Evolutionary conservation across 1,140 invertebrate genomes (phyloP), one percentile per base, ranked within the genome.

Genomic region (Chironomus tepperi): DNA sequence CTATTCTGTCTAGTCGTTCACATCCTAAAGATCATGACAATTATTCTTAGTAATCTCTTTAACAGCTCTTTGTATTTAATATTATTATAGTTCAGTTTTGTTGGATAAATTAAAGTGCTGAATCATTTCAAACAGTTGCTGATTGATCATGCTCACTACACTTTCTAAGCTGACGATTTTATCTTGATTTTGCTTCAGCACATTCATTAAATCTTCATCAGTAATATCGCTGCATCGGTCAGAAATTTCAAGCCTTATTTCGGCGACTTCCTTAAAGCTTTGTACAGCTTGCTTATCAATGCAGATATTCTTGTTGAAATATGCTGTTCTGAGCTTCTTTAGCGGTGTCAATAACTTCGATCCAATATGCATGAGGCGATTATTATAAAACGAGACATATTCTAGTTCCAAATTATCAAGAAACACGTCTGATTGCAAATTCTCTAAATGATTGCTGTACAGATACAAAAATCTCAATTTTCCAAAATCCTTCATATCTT

Each of bases 221-320:
- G 65, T 70, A 10, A 70, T 70, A 16, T 70, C 65, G 12, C 65
- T 70, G 18, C 65, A 70, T 9, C 65, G 65, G 19, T 70, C 65
- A 70, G 65, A 15, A 21, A 70, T 70, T 12, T 70, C 65, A 9
- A 70, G 18, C 8, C 65, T 18, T 70, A 70, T 19, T 70, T 70
- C 65, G 6, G 65, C 16, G 19, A 70, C 19, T 70, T 70, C 65
- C 12, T 70, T 70, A 18, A 9, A 15, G 9, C 16, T 19, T 18
- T 18, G 8, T 8, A 19, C 18, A 7, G 65, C 65, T 70, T 70
- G 65, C 5, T 70, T 70, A 78, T 80, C 21, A 78, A 77, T 74
- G 83, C 86, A 1, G 85, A 85, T 73, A 85, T 90, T 16, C 83
- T 87, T 76, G 84, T 91, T 75, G 84, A 87, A 79, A 90, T 19